Evolutionary conservation across 2,113 vertebrate genomes (phyloP).

Genomic region (Sphaerodactylus townsendi): DNA sequence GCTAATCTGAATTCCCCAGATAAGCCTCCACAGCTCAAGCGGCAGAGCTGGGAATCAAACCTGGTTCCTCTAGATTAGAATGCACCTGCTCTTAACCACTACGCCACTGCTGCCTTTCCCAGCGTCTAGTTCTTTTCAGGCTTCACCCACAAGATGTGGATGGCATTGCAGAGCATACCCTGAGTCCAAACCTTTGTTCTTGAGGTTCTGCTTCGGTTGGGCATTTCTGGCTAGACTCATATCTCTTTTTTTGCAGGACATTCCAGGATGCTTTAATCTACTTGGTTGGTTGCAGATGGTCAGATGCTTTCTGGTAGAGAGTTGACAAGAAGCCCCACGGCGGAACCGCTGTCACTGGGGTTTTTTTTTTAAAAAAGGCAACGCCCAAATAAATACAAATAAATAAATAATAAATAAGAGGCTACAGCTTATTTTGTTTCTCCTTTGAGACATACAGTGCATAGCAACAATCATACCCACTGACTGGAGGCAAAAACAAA

Average conservation of each 20-base stretch:
- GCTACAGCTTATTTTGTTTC: slow-evolving; percentile 50
- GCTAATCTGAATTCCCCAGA: no score
- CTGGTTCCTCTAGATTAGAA: no score
- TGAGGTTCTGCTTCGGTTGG: no score
- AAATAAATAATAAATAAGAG: slow-evolving; percentile 82
- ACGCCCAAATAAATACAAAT: slow-evolving; percentile 78
- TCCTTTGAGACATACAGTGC: slow-evolving; percentile 78
- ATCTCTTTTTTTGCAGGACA: neutral
- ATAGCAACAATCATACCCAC: slow-evolving; percentile 75
- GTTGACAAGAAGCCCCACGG: neutral
- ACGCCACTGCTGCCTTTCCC: no score
- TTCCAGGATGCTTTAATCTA: no score
- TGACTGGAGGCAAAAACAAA: slow-evolving; percentile 44
- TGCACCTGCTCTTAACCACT: no score
- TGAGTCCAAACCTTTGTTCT: neutral
- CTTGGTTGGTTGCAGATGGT: fast-evolving
- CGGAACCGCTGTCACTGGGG: slow-evolving; percentile 17
- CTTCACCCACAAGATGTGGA: neutral
- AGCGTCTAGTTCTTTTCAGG: neutral
- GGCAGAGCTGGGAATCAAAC: no score
- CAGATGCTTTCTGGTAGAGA: neutral
- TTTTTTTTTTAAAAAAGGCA: slow-evolving; percentile 43
- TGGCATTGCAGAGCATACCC: neutral
- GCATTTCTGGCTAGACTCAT: neutral
- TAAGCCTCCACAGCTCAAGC: no score